These are phyloP conservation scores for Diplosoma virens DNA, from an alignment of 23 tunicate genomes.

Conservation along the genomic window DNA sequence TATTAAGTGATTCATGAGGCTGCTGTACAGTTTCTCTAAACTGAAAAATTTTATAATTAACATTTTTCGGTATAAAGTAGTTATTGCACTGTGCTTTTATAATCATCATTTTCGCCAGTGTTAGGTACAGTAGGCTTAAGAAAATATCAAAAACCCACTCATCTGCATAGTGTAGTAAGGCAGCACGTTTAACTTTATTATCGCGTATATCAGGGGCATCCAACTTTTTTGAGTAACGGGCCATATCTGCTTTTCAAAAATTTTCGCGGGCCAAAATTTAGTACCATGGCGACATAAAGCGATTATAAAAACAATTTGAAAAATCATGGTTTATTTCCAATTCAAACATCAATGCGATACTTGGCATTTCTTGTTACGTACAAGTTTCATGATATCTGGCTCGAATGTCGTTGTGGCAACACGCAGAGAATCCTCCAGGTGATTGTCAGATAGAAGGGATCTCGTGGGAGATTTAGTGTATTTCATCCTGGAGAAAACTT, in stretches of 20 bases:
- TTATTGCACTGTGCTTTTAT: too few relatives aligned
- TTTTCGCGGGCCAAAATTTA: slow-evolving; percentile 32
- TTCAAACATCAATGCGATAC: background rate
- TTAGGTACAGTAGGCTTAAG: too few relatives aligned
- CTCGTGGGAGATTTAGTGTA: slow-evolving; percentile 23
- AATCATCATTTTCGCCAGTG: too few relatives aligned
- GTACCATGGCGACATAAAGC: slow-evolving; percentile 11
- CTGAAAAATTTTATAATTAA: too few relatives aligned
- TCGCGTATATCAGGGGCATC: slow-evolving; percentile 17
- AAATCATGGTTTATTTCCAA: slow-evolving; percentile 20
- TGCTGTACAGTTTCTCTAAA: too few relatives aligned
- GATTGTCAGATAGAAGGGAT: slow-evolving; percentile 28
- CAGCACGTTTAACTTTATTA: too few relatives aligned
- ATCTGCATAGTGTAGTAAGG: too few relatives aligned
- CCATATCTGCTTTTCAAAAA: slow-evolving; percentile 28
- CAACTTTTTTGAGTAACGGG: slow-evolving; percentile 27
- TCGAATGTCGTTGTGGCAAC: slow-evolving; percentile 21
- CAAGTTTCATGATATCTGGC: slow-evolving; percentile 23
- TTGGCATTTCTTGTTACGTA: background rate
- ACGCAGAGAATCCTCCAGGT: slow-evolving; percentile 32
- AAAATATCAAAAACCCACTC: too few relatives aligned
- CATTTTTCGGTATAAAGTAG: too few relatives aligned
- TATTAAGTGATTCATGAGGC: too few relatives aligned
- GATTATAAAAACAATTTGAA: slow-evolving; percentile 19
- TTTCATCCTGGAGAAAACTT: slow-evolving; percentile 21